Conservation (phyloP, 2,888 invertebrate genomes). For the Rotaria magnacalcarata region DNA sequence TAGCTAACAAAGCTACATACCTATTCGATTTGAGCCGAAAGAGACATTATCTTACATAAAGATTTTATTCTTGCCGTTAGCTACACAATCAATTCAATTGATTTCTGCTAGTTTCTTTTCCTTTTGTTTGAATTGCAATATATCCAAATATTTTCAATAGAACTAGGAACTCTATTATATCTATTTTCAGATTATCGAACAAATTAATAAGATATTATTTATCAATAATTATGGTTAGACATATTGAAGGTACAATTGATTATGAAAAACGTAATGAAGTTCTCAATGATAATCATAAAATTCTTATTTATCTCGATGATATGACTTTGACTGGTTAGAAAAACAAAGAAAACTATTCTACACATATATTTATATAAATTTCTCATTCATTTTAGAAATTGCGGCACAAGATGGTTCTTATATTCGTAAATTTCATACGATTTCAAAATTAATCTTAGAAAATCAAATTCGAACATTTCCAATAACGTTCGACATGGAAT, state of each 20-base stretch:
- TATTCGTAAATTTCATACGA: conserved; percentile 19
- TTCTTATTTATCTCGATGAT: conserved; percentile 24
- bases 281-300: conserved; percentile 33
- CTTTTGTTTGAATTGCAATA: neutral
- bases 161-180: neutral
- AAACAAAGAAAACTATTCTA: neutral
- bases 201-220: neutral
- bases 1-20: neutral
- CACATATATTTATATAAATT: too few relatives aligned
- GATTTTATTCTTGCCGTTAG: neutral
- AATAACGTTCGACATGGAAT: neutral
- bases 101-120: neutral
- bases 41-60: neutral
- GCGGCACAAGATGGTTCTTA: conserved; percentile 23
- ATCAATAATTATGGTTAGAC: neutral
- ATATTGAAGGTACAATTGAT: conserved; percentile 1
- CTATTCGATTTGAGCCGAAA: neutral
- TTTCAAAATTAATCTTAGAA: conserved; percentile 1
- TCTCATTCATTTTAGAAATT: neutral
- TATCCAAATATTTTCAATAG: neutral
- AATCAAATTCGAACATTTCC: neutral
- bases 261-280: conserved; percentile 12
- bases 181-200: neutral
- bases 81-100: neutral
- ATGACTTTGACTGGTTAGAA: conserved; percentile 3